Conservation (phyloP, 1,140 invertebrate species). For the Drosophila elegans region DNA sequence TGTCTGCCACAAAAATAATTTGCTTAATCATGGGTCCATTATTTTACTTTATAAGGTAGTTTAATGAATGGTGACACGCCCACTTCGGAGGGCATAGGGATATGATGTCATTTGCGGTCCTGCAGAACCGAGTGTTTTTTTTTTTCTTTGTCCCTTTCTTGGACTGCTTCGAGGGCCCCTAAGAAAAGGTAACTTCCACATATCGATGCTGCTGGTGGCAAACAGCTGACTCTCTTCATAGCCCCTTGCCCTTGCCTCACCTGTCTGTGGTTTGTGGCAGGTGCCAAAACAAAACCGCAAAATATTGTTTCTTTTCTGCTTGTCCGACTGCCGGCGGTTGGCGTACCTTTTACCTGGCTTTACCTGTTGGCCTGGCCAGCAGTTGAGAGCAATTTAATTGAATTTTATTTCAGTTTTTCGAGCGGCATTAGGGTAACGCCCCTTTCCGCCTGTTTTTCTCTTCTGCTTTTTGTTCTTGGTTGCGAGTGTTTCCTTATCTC, state of each 20-base stretch:
- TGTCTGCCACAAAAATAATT: not conserved
- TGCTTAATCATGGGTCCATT: not conserved
- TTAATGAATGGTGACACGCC: constrained; percentile 65
- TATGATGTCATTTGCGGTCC: constrained; percentile 20
- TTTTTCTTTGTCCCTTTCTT: not conserved
- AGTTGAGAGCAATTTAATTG: constrained; percentile 76
- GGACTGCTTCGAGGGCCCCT: not conserved
- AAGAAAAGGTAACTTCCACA: constrained; percentile 3
- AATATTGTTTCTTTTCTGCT: constrained; percentile 42
- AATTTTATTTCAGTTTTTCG: constrained; percentile 75
- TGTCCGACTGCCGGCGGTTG: constrained; percentile 16
- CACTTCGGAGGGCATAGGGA: constrained; percentile 1
- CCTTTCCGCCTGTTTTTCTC: constrained; percentile 34
- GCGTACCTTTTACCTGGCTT: constrained; percentile 24
- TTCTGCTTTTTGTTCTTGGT: not conserved
- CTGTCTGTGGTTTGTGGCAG: constrained; percentile 62
- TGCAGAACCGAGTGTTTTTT: constrained; percentile 13
- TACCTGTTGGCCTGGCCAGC: constrained; percentile 61
- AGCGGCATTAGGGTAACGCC: constrained; percentile 77
- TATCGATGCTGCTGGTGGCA: constrained; percentile 16
- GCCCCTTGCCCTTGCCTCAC: constrained; percentile 3
- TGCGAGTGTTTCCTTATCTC: constrained; percentile 49
- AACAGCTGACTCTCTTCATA: constrained; percentile 59
- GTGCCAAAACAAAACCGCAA: constrained; percentile 73
- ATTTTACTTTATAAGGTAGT: constrained; percentile 11